These are phyloP conservation scores for Onychostoma macrolepis DNA, from an alignment of 2,113 vertebrate genomes.

Conservation along the genomic window DNA sequence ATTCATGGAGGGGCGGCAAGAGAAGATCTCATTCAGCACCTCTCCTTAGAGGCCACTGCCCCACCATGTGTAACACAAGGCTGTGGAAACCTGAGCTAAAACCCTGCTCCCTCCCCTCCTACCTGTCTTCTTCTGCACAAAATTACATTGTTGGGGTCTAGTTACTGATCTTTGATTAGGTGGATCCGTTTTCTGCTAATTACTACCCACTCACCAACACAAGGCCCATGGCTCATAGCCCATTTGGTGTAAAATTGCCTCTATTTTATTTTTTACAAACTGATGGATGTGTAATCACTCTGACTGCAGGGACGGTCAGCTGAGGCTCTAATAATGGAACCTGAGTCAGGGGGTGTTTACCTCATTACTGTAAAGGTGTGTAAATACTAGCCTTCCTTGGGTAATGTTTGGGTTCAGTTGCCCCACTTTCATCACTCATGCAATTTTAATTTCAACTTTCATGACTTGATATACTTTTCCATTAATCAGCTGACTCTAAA, in stretches of 20 bases:
- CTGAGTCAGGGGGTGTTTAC: constrained; percentile 5
- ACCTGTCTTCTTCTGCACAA: constrained; percentile 59
- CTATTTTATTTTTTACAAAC: constrained; percentile 27
- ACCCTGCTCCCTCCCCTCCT: constrained; percentile 46
- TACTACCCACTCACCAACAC: constrained; percentile 60
- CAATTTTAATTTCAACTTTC: neutral
- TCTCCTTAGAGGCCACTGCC: constrained; percentile 64
- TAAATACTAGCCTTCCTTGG: neutral
- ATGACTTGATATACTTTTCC: neutral
- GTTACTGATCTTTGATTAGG: constrained; percentile 83
- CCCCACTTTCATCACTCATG: neutral
- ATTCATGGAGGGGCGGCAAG: constrained; percentile 70
- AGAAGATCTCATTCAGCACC: constrained; percentile 64
- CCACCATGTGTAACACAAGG: constrained; percentile 73
- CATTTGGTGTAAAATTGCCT: constrained; percentile 26
- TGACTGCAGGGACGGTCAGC: neutral
- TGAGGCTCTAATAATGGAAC: neutral
- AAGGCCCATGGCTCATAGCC: neutral
- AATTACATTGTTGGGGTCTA: constrained; percentile 72
- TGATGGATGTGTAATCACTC: neutral
- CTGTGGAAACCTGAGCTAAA: constrained; percentile 65
- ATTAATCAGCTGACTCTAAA: neutral
- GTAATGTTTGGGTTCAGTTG: neutral
- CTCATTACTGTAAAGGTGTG: constrained; percentile 10
- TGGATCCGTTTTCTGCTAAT: constrained; percentile 75